Evolutionary conservation across 2,888 invertebrate genomes (phyloP).

Genomic region (Phengaris alcon): DNA sequence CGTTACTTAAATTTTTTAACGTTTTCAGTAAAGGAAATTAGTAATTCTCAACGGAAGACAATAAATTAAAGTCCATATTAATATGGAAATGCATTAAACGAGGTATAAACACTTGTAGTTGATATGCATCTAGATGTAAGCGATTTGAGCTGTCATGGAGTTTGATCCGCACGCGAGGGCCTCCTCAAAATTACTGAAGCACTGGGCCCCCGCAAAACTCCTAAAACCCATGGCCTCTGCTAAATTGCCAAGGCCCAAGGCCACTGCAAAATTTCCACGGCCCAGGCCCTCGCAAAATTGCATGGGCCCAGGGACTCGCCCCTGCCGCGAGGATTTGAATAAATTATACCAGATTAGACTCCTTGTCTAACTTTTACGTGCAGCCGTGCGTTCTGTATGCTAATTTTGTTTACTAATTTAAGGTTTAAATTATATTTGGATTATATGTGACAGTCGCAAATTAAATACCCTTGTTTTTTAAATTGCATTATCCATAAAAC

Average conservation of each 20-base stretch:
- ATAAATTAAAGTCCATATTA: constrained; percentile 14
- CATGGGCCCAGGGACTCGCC: constrained; percentile 42
- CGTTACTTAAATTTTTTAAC: neutral
- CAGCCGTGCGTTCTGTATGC: constrained; percentile 19
- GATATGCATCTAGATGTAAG: constrained; percentile 27
- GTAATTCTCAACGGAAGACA: neutral
- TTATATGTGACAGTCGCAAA: constrained; percentile 11
- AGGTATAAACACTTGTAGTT: constrained; percentile 20
- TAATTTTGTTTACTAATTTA: constrained; percentile 22
- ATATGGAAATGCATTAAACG: constrained; percentile 22
- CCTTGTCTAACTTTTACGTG: constrained; percentile 30
- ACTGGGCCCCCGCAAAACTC: constrained; percentile 36
- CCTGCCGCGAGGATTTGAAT: constrained; percentile 44
- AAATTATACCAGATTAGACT: constrained; percentile 44
- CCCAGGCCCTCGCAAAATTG: constrained; percentile 36
- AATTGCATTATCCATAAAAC: neutral
- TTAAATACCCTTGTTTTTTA: neutral
- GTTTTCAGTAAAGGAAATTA: neutral
- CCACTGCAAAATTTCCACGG: constrained; percentile 32
- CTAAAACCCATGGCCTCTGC: constrained; percentile 42
- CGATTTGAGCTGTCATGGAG: constrained; percentile 32
- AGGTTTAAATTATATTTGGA: constrained; percentile 10
- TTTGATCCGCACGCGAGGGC: constrained; percentile 48
- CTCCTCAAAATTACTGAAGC: constrained; percentile 24
- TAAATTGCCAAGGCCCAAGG: constrained; percentile 34